Percentiles rank a stretch among this genome's conserved stretches.
These are phyloP conservation scores for Leptoclinus maculatus DNA, from an alignment of 2,797 vertebrate genomes.

Conservation along the genomic window DNA sequence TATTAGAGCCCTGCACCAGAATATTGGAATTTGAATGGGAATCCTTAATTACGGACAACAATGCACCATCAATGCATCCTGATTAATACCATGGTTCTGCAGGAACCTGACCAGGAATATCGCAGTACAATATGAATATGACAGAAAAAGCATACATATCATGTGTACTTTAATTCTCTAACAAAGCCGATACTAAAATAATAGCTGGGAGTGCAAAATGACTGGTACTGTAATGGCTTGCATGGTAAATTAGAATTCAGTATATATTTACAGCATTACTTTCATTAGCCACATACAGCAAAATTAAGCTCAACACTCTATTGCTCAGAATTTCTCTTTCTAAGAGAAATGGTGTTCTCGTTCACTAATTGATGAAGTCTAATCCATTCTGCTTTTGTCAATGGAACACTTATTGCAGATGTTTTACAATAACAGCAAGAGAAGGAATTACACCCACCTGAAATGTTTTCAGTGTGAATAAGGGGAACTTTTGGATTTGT, in stretches of 20 bases:
- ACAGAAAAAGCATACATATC: neutral
- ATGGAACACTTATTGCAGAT: conserved; percentile 12
- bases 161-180: neutral
- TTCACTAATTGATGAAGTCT: conserved; percentile 1
- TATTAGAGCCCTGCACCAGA: conserved; percentile 54
- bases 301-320: neutral
- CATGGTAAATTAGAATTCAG: conserved; percentile 9
- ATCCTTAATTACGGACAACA: conserved; percentile 76
- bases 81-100: conserved; percentile 65
- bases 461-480: conserved; percentile 7
- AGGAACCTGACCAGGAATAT: conserved; percentile 32
- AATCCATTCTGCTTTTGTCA: neutral
- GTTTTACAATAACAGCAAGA: conserved; percentile 11
- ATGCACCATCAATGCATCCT: conserved; percentile 60
- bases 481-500: neutral
- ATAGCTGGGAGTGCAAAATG: neutral
- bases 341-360: neutral
- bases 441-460: neutral
- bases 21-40: conserved; percentile 75
- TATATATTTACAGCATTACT: conserved; percentile 32
- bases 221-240: neutral
- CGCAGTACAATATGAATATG: neutral
- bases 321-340: neutral
- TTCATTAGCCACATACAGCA: neutral
- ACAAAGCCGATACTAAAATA: conserved; percentile 22